These are phyloP conservation scores for Tragulus kanchil DNA, from an alignment of 2,113 vertebrate species.

Conservation along the genomic window DNA sequence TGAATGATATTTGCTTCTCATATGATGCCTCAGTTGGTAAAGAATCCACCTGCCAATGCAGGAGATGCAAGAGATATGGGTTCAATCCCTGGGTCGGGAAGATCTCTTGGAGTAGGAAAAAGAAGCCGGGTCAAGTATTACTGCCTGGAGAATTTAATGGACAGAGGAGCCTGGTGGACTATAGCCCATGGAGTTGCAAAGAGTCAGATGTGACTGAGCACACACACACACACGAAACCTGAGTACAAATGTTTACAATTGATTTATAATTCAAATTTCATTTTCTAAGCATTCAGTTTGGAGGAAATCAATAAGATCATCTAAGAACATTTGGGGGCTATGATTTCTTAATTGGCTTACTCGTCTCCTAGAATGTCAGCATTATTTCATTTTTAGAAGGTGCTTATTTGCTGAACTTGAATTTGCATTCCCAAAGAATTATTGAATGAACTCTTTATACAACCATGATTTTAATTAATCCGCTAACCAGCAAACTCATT, in stretches of 20 bases:
- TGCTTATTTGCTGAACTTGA: constrained; percentile 55
- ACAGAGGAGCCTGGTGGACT: neutral
- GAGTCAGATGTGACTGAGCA: neutral
- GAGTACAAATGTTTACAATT: constrained; percentile 16
- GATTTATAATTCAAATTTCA: constrained; percentile 51
- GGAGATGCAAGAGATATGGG: neutral
- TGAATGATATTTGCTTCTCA: neutral
- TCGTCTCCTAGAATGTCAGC: constrained; percentile 49
- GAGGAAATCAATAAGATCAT: constrained; percentile 39
- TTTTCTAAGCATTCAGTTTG: constrained; percentile 33
- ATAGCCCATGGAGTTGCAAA: neutral
- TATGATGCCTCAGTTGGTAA: neutral
- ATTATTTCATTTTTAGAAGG: constrained; percentile 61
- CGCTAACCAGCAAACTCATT: constrained; percentile 45
- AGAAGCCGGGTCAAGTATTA: neutral
- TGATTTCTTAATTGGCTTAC: constrained; percentile 58
- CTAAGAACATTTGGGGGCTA: constrained; percentile 39
- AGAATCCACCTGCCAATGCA: neutral
- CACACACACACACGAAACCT: neutral
- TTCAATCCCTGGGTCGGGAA: neutral
- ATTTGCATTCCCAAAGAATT: constrained; percentile 72
- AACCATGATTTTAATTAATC: constrained; percentile 63
- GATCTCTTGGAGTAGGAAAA: neutral
- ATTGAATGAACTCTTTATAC: constrained; percentile 53
- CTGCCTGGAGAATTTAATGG: too few relatives aligned